A percentile compares a stretch with the other conserved stretches of the same genome.
Conservation (phyloP, 2,113 vertebrate genomes). For the Cebus imitator region DNA sequence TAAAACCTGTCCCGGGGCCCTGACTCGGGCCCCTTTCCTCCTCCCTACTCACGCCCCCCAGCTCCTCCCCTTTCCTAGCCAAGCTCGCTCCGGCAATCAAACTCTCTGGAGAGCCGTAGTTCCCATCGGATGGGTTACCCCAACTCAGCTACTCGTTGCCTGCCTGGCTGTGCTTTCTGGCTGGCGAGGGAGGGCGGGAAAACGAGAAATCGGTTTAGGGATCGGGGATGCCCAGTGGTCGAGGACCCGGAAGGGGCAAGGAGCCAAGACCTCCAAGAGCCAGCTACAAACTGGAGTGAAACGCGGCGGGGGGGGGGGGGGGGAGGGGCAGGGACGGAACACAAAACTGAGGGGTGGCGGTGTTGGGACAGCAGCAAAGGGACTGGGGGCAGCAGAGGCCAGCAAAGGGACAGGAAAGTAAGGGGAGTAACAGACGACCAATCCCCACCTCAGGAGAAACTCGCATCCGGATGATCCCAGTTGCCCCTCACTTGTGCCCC, state of each 20-base stretch:
- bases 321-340: neutral
- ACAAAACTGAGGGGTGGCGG: neutral
- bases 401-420: neutral
- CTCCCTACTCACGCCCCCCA: conserved; percentile 14
- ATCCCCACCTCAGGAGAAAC: neutral
- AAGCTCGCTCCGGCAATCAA: conserved; percentile 62
- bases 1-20: neutral
- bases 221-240: neutral
- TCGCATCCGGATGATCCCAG: neutral
- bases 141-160: neutral
- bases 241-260: neutral
- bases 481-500: neutral
- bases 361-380: neutral
- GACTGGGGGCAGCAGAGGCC: neutral
- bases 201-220: neutral
- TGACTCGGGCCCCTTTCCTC: neutral
- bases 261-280: neutral
- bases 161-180: neutral
- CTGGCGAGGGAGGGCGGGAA: neutral
- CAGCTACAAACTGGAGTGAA: neutral
- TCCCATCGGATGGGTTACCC: neutral
- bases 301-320: too few relatives aligned
- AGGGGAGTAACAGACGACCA: neutral
- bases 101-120: conserved; percentile 1
- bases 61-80: conserved; percentile 15